These are phyloP conservation scores for Nettapus auritus DNA, from an alignment of 2,113 vertebrate genomes.

Conservation along the genomic window DNA sequence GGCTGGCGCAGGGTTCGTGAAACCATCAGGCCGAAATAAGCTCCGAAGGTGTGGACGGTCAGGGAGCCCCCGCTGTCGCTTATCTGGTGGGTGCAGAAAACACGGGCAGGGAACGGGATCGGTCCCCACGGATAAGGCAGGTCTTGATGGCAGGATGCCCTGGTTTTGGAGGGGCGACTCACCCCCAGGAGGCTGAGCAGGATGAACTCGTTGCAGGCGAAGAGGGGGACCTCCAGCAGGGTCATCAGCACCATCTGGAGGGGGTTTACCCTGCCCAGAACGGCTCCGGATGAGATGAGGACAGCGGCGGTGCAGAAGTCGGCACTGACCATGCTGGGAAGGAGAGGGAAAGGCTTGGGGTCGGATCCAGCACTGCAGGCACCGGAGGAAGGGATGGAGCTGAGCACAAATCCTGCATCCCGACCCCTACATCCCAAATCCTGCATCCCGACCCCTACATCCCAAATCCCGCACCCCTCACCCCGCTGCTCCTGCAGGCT, in stretches of 20 bases:
- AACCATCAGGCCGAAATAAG: slow-evolving; percentile 89
- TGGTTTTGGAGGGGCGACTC: slow-evolving; percentile 35
- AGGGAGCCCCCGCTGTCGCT: slow-evolving; percentile 90
- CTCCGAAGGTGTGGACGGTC: slow-evolving; percentile 93
- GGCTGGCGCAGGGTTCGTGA: slow-evolving; percentile 84
- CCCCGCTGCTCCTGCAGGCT: background rate
- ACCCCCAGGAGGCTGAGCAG: slow-evolving; percentile 82
- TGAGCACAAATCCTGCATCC: background rate
- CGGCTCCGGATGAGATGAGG: slow-evolving; percentile 88
- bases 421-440: background rate
- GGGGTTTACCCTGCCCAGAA: slow-evolving; percentile 88
- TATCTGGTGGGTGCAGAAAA: slow-evolving; percentile 68
- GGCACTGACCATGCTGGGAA: slow-evolving; percentile 88
- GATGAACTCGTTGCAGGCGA: slow-evolving; percentile 85
- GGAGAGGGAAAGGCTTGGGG: background rate
- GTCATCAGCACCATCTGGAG: slow-evolving; percentile 88
- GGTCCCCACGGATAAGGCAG: background rate
- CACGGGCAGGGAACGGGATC: background rate
- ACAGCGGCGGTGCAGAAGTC: slow-evolving; percentile 88
- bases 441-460: accelerated
- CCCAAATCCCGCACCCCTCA: background rate
- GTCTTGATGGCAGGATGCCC: background rate
- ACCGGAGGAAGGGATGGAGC: background rate
- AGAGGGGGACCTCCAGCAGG: slow-evolving; percentile 85
- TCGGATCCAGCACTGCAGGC: accelerated